Base-by-base conservation (phyloP, 2,113 vertebrate species). In the Dasypus novemcinctus region DNA sequence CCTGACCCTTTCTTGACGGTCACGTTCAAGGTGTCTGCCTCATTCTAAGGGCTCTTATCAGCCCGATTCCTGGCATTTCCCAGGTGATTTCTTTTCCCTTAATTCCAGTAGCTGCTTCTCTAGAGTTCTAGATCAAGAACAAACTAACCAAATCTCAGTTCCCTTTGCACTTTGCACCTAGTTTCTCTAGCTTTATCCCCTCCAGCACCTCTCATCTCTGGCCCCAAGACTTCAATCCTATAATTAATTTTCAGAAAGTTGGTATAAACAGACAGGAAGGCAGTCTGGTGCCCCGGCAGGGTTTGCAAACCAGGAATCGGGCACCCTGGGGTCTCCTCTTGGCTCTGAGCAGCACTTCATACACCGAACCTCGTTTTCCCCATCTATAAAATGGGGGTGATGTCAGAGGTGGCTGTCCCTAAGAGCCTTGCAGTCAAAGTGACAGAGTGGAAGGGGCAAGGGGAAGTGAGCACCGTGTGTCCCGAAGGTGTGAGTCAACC, bases 391-490 rank as follows among this genome's bases (percentile, higher is more conserved):
- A 27, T 14, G 23, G 33, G 25, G 31, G 6, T 13, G 7, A 7
- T 8, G 41, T 54, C 29, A 0, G 89, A 75, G 38, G 31, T 2
- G 43, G 27, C 11, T 0, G 29, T 72, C n/a, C 41, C 29, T 38
- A 4, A 31, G 85, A 36, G 5, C 25, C 49, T 7, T 63, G 38
- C 36, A 68, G 82, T 18, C 4, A 41, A 66, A 17, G 59, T 23
- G 57, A 95, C 88, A 92, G 63, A 93, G 57, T 38, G 33, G 75
- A 95, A 95, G 69, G 68, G 31, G 25, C 82, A 1, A 3, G 63
- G 91, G 82, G 95, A 96, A 93, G 95, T 79, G 49, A 43, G 8
- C 13, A 0, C 63, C 9, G 1, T 36, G 2, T 1, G 2, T 6
- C 21, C 38, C 46, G 43, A 2, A 2, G 61, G 13, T 41, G 61